These are phyloP conservation scores for Chelon auratus DNA, from an alignment of 2,797 vertebrate genomes.

Conservation along the genomic window DNA sequence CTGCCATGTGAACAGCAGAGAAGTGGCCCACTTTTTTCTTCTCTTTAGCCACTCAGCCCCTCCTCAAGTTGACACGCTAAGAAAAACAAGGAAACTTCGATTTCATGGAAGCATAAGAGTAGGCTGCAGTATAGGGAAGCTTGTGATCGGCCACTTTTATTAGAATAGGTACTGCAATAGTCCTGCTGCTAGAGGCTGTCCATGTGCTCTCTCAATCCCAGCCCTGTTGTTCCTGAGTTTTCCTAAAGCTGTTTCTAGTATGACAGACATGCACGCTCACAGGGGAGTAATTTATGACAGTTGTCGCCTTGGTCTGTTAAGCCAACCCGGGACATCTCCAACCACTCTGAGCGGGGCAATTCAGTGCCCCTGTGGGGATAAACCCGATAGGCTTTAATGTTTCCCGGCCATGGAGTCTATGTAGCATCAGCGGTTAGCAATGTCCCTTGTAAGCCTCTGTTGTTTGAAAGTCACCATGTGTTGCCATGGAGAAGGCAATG, in stretches of 20 bases:
- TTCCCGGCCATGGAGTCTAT: slow-evolving; percentile 71
- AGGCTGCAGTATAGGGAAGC: background rate
- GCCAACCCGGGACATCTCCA: slow-evolving; percentile 73
- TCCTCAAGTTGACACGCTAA: slow-evolving; percentile 42
- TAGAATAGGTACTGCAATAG: slow-evolving; percentile 8
- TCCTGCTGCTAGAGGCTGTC: background rate
- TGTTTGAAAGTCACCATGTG: slow-evolving; percentile 70
- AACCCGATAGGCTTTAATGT: slow-evolving; percentile 82
- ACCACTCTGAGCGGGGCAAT: slow-evolving; percentile 73
- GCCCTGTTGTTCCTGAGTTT: slow-evolving; percentile 34
- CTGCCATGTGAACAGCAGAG: slow-evolving; percentile 78
- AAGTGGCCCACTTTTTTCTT: slow-evolving; percentile 67
- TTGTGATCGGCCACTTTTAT: background rate
- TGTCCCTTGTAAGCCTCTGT: slow-evolving; percentile 73
- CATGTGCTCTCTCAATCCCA: slow-evolving; percentile 9
- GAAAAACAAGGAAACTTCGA: slow-evolving; percentile 28
- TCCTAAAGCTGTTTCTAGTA: slow-evolving; percentile 56
- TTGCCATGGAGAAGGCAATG: slow-evolving; percentile 73
- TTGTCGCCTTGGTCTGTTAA: slow-evolving; percentile 84
- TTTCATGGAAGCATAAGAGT: slow-evolving; percentile 12
- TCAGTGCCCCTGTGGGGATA: slow-evolving; percentile 76
- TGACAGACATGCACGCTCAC: slow-evolving; percentile 75
- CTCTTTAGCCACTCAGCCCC: slow-evolving; percentile 65
- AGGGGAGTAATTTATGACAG: slow-evolving; percentile 84
- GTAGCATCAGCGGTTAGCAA: slow-evolving; percentile 79